Evolutionary conservation across 1,140 invertebrate species (phyloP).

Genomic region (Bombus affinis): DNA sequence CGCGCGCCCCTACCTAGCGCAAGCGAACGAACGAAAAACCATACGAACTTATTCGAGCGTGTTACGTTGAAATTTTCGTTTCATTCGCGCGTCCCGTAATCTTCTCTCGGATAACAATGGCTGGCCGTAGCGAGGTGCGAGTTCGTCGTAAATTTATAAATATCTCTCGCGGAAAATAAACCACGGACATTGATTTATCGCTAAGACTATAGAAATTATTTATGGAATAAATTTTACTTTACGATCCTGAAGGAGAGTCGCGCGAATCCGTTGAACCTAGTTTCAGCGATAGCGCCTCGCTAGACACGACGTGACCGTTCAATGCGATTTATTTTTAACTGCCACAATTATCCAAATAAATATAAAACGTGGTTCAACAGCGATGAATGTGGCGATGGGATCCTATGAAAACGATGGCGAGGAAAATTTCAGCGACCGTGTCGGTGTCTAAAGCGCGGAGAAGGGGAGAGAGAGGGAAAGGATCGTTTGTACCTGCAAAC

Average conservation of each 20-base stretch:
- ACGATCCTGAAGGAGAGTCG: background rate
- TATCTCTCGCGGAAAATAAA: constrained; percentile 39
- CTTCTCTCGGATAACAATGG: constrained; percentile 26
- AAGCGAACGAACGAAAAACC: background rate
- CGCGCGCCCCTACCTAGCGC: background rate
- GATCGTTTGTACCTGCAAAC: constrained; percentile 22
- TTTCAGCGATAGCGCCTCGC: background rate
- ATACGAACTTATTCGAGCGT: background rate
- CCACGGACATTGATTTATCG: constrained; percentile 42
- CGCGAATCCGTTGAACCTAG: background rate
- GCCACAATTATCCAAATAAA: background rate
- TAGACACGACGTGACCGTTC: background rate
- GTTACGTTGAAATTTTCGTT: background rate
- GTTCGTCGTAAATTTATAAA: constrained; percentile 44
- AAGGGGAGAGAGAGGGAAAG: too few relatives aligned
- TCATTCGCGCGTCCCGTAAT: constrained; percentile 15
- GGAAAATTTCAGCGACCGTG: background rate
- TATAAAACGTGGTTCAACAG: background rate
- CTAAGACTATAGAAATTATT: constrained; percentile 6
- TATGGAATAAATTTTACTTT: constrained; percentile 13
- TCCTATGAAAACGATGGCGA: too few relatives aligned
- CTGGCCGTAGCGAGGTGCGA: background rate
- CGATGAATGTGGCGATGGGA: too few relatives aligned
- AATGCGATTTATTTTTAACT: background rate
- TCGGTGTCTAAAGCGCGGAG: background rate